Conservation (phyloP, 2,113 vertebrate species). For the Phrynosoma platyrhinos region DNA sequence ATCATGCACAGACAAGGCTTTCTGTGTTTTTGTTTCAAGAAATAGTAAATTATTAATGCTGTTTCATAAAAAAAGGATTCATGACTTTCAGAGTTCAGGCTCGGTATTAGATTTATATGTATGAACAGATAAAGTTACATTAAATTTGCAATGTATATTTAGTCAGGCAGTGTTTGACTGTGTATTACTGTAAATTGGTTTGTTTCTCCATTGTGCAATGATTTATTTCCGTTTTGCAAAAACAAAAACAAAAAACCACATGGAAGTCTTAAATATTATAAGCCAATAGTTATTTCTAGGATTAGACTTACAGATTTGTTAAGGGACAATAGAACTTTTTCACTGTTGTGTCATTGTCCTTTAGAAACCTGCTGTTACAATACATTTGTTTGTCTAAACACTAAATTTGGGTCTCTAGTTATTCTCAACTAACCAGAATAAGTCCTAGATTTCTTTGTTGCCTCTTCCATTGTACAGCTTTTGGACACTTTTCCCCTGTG, state of each 20-base stretch:
- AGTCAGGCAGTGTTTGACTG: conserved; percentile 13
- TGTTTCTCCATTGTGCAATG: conserved; percentile 2
- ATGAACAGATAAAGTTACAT: conserved; percentile 22
- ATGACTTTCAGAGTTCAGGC: conserved; percentile 24
- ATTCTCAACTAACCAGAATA: neutral
- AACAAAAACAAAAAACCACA: neutral
- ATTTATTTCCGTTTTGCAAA: neutral
- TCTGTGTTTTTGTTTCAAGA: neutral
- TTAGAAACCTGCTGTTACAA: neutral
- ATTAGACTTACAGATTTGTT: neutral
- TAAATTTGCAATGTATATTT: conserved; percentile 24
- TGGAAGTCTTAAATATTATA: conserved; percentile 3
- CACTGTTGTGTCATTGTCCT: neutral
- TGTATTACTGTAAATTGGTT: conserved; percentile 1
- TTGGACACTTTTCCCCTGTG: neutral
- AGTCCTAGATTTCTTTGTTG: no score
- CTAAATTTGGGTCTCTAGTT: neutral
- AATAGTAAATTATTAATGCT: conserved; percentile 9
- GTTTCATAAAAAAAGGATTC: conserved; percentile 12
- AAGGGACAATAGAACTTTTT: neutral
- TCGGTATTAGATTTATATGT: conserved; percentile 33
- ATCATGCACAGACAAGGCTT: conserved; percentile 4
- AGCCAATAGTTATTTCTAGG: neutral
- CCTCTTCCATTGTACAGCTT: neutral
- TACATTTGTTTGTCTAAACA: neutral